Conservation (phyloP, 1,140 invertebrate species). For the Leptopilina boulardi region DNA sequence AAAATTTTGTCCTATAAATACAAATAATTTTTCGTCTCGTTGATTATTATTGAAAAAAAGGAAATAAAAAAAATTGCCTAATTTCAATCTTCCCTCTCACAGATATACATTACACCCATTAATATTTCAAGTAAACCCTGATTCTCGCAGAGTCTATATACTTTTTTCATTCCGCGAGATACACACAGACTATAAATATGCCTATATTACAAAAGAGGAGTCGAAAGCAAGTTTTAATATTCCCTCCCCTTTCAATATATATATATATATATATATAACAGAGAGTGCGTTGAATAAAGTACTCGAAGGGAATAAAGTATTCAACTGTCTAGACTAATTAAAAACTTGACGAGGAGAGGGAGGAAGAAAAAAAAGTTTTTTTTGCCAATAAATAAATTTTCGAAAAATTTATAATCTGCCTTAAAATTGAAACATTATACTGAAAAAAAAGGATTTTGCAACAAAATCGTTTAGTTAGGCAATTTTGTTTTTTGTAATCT, state of each 20-base stretch:
- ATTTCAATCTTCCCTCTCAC: too few relatives aligned
- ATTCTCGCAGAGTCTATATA: not conserved
- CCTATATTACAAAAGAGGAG: slow-evolving; percentile 24
- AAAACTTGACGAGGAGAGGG: not conserved
- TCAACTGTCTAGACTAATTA: slow-evolving; percentile 32
- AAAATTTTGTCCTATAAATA: too few relatives aligned
- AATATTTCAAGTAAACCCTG: slow-evolving; percentile 15
- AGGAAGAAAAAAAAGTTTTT: not conserved
- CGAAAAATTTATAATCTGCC: too few relatives aligned
- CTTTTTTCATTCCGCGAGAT: not conserved
- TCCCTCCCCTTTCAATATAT: not conserved
- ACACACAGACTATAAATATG: slow-evolving; percentile 21
- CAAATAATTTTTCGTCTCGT: too few relatives aligned
- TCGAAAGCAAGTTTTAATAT: slow-evolving; percentile 10
- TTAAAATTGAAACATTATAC: too few relatives aligned
- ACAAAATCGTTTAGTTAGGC: too few relatives aligned
- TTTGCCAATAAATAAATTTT: too few relatives aligned
- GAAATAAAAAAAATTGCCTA: too few relatives aligned
- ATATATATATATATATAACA: not conserved
- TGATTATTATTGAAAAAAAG: too few relatives aligned
- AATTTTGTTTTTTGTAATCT: too few relatives aligned
- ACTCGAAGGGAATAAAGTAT: slow-evolving; percentile 27
- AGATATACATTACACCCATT: not conserved
- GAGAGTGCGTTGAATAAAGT: slow-evolving; percentile 19
- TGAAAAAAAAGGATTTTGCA: too few relatives aligned